Percentiles rank a stretch among this genome's conserved stretches.
These are phyloP conservation scores for Raja brachyura DNA, from an alignment of 2,113 vertebrate genomes.

Conservation along the genomic window DNA sequence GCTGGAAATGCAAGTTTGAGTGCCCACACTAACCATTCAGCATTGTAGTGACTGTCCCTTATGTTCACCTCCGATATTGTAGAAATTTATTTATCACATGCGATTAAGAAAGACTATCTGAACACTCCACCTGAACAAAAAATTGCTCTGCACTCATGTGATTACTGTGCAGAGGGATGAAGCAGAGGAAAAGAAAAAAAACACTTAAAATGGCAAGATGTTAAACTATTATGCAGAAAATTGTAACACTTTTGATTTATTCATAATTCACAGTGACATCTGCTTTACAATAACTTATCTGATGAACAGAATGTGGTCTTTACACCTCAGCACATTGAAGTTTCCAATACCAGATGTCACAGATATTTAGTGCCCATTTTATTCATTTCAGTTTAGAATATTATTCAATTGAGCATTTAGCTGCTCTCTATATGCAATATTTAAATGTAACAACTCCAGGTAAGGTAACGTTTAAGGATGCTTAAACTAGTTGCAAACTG, in stretches of 20 bases:
- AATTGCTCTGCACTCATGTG: neutral
- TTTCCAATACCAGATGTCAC: neutral
- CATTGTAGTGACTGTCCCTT: no score
- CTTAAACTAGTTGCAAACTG: neutral
- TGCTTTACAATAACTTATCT: neutral
- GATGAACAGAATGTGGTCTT: no score
- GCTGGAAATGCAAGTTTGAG: no score
- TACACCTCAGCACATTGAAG: no score
- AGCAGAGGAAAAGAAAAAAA: neutral
- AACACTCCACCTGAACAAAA: neutral
- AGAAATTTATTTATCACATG: no score
- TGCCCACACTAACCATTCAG: no score
- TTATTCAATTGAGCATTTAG: neutral
- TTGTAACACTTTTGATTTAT: neutral
- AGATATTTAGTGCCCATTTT: neutral
- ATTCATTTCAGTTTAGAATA: neutral
- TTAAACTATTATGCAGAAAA: neutral
- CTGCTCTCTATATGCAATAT: neutral
- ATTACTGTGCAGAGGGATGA: neutral
- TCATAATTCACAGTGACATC: neutral
- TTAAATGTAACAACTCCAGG: neutral
- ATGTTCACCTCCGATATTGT: no score
- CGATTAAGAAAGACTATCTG: no score
- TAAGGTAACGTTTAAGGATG: neutral
- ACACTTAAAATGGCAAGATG: neutral